Base-by-base conservation (phyloP, 2,797 vertebrate species). In the Eptatretus atami region DNA sequence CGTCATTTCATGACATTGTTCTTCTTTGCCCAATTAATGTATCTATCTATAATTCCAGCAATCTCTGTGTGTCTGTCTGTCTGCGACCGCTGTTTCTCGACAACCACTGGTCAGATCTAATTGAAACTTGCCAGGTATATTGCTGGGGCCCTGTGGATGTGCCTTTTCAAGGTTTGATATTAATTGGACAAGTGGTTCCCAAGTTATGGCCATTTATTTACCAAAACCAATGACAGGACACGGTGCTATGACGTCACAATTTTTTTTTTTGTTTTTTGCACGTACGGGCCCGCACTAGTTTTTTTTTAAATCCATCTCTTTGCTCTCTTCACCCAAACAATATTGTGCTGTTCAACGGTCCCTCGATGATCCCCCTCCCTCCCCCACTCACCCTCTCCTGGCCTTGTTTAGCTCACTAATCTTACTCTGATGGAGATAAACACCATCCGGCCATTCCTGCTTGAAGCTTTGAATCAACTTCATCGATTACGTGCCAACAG, bases 391-490 rank as follows among this genome's bases (percentile, higher is more conserved):
- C 64, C 67, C 63, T 66, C 66, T 65, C 63, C 65, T 24, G 57
- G 57, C 57, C 3, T 24, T 65, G 66, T 76, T 3, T 53, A 98
- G 92, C 77, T 96, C 77, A 85, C 93, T 70, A 93, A 96, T 69
- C 71, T 98, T 69, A 98, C 92, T 11, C 69, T 92, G 72, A 83
- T 98, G 92, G 90, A 98, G 75, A 87, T 96, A 76, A 93, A 84
- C 78, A 87, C 79, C 6, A 78, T 80, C 0, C 77, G 86, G 24
- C 68, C 74, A 1, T 94, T 98, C 70, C 79, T 98, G 1, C 80
- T 90, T 0, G 78, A 81, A 55, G 84, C 87, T 10, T 77, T 98
- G 60, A 83, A 84, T 67, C 80, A 76, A 73, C 83, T 98, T 88
- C 83, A 81, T 74, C 93, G 84, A 63, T 80, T 98, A 54, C 82